Conservation (phyloP, 2,888 invertebrate species). For the Drosophila testacea region DNA sequence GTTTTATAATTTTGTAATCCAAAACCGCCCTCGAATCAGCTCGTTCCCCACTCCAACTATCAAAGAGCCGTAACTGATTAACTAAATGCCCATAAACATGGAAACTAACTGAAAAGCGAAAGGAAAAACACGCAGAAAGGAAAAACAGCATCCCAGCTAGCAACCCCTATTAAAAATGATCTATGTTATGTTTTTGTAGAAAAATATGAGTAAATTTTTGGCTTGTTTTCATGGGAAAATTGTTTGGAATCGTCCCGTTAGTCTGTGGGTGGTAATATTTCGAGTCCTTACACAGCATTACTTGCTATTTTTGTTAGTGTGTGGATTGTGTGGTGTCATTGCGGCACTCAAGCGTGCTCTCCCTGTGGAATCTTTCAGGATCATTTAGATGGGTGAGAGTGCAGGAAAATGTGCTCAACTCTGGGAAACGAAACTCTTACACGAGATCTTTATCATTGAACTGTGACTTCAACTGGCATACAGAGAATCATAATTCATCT, state of each 20-base stretch:
- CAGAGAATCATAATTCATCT: neutral
- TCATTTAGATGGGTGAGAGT: constrained; percentile 62
- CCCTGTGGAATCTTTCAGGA: constrained; percentile 37
- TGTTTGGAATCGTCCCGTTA: constrained; percentile 5
- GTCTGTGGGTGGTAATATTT: constrained; percentile 62
- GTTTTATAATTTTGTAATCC: constrained; percentile 59
- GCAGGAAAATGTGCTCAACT: constrained; percentile 27
- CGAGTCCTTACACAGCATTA: constrained; percentile 30
- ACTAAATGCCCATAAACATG: constrained; percentile 75
- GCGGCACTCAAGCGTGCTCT: constrained; percentile 54
- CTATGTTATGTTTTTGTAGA: constrained; percentile 45
- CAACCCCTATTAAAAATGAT: constrained; percentile 64
- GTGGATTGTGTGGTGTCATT: constrained; percentile 57
- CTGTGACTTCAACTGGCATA: constrained; percentile 8
- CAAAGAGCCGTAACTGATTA: constrained; percentile 72
- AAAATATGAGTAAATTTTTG: constrained; percentile 48
- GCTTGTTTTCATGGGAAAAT: constrained; percentile 65
- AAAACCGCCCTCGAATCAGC: constrained; percentile 44
- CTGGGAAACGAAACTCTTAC: constrained; percentile 28
- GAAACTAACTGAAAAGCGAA: constrained; percentile 42
- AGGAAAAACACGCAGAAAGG: constrained; percentile 17
- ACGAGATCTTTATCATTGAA: constrained; percentile 29
- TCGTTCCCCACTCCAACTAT: constrained; percentile 21
- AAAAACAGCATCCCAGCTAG: constrained; percentile 57
- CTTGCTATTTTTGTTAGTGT: constrained; percentile 45